A percentile compares a stretch with the other conserved stretches of the same genome.
Conservation (phyloP, 2,797 vertebrate genomes). For the Sarcophilus harrisii region DNA sequence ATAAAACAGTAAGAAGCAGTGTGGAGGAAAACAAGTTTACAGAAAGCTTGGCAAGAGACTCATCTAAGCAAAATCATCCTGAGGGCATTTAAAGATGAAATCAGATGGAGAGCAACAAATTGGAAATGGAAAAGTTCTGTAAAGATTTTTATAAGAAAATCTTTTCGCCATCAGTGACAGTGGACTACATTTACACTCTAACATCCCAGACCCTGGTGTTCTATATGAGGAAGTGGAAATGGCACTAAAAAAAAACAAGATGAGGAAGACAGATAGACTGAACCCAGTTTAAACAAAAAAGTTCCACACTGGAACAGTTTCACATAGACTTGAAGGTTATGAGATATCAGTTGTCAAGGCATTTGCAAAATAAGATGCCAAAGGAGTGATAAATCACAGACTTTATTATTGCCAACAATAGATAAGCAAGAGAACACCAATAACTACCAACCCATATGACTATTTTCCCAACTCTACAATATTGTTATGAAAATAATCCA, state of each 20-base stretch:
- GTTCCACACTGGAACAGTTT: background rate
- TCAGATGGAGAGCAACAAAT: background rate
- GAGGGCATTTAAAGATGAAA: slow-evolving; percentile 8
- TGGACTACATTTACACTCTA: background rate
- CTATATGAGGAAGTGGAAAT: background rate
- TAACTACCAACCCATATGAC: background rate
- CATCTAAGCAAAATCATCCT: slow-evolving; percentile 2
- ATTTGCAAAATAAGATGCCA: background rate
- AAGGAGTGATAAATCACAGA: background rate
- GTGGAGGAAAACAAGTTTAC: slow-evolving; percentile 4
- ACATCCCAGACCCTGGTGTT: background rate
- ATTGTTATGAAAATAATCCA: background rate
- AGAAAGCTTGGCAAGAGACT: background rate
- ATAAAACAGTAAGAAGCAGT: background rate
- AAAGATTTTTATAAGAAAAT: slow-evolving; percentile 3
- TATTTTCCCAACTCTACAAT: background rate
- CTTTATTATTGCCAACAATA: background rate
- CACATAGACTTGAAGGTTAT: background rate
- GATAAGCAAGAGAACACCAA: background rate
- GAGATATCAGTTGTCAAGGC: background rate
- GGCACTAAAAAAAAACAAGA: background rate
- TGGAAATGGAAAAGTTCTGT: background rate
- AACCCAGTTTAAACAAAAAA: background rate
- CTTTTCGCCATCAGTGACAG: background rate
- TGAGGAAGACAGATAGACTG: background rate